A percentile compares a stretch with the other conserved stretches of the same genome.
These are phyloP conservation scores for Sternotherus odoratus DNA, from an alignment of 2,797 vertebrate genomes.

Conservation along the genomic window DNA sequence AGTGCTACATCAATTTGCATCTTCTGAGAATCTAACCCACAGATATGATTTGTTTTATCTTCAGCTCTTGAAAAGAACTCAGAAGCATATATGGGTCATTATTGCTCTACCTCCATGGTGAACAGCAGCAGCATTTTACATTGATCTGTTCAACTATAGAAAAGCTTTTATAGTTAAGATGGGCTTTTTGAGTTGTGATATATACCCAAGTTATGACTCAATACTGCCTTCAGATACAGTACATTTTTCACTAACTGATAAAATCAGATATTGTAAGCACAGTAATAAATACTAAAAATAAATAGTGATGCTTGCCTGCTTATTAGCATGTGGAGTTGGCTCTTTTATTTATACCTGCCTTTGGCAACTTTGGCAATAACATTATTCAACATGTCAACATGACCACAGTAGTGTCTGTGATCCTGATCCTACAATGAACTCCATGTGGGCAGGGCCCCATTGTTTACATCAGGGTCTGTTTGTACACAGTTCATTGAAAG, in stretches of 20 bases:
- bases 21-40: background rate
- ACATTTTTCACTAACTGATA: background rate
- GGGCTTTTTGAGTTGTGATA: background rate
- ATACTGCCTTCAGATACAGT: background rate
- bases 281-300: background rate
- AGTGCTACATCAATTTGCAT: background rate
- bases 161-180: background rate
- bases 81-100: background rate
- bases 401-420: background rate
- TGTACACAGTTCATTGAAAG: background rate
- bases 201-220: background rate
- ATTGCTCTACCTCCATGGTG: background rate
- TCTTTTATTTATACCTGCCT: no score
- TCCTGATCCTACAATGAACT: background rate
- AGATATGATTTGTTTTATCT: background rate
- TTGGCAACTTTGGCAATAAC: no score
- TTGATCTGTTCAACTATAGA: background rate
- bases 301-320: background rate
- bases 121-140: background rate
- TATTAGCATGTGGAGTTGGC: background rate
- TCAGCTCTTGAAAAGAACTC: background rate
- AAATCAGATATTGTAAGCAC: background rate
- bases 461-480: background rate
- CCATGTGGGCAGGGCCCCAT: background rate
- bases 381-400: background rate